Conservation (phyloP, 2,797 vertebrate genomes). For the Ctenopoma multispine region DNA sequence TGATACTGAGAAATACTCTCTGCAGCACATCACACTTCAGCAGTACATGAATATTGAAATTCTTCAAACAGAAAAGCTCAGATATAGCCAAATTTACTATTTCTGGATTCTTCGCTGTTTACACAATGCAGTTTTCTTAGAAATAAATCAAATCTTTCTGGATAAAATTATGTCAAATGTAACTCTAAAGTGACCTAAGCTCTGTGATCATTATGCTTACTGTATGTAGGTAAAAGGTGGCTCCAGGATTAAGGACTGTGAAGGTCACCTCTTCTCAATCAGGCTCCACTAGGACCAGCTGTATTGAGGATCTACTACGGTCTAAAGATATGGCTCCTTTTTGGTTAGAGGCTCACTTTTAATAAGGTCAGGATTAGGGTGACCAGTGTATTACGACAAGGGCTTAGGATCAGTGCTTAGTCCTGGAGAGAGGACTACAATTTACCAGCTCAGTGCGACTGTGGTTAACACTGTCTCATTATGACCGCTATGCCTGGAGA, state of each 20-base stretch:
- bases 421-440: slow-evolving; percentile 57
- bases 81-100: background rate
- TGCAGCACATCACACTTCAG: background rate
- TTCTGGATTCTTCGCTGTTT: background rate
- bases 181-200: background rate
- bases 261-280: slow-evolving; percentile 46
- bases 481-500: slow-evolving; percentile 41
- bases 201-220: slow-evolving; percentile 29
- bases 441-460: slow-evolving; percentile 64
- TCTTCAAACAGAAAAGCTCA: background rate
- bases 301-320: slow-evolving; percentile 10
- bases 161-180: background rate
- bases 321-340: slow-evolving; percentile 49
- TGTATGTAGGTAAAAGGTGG: slow-evolving; percentile 58
- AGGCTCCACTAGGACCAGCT: slow-evolving; percentile 22
- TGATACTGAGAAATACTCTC: background rate
- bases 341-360: slow-evolving; percentile 63
- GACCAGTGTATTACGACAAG: slow-evolving; percentile 60
- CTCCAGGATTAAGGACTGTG: slow-evolving; percentile 44
- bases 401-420: slow-evolving; percentile 60
- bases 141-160: background rate
- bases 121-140: background rate
- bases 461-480: slow-evolving; percentile 65
- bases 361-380: slow-evolving; percentile 72
- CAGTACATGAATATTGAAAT: slow-evolving; percentile 12